phyloP scores from a whole-genome alignment of 2,888 invertebrate species.

The Blastobasis adustella region DNA sequence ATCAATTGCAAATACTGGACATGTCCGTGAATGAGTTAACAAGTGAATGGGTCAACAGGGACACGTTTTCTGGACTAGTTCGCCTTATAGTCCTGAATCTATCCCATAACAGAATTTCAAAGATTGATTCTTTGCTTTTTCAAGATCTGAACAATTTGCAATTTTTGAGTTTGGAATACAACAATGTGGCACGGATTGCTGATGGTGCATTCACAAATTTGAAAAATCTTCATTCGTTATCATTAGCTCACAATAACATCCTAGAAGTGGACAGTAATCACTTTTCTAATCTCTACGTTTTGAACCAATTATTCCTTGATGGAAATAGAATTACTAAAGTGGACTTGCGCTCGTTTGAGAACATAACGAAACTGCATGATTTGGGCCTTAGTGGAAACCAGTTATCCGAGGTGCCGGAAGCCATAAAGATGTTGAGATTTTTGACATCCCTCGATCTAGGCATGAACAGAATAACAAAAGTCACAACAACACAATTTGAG shows the following conservation, averaged over 20 bases:
- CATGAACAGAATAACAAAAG: constrained; percentile 84
- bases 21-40: constrained; percentile 83
- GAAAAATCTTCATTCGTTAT: constrained; percentile 84
- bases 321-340: constrained; percentile 82
- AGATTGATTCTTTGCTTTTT: constrained; percentile 82
- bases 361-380: constrained; percentile 85
- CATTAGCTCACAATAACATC: constrained; percentile 82
- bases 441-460: constrained; percentile 87
- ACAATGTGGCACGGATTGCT: constrained; percentile 79
- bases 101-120: constrained; percentile 81
- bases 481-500: constrained; percentile 82
- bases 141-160: constrained; percentile 84
- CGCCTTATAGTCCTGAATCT: constrained; percentile 84
- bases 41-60: constrained; percentile 85
- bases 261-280: constrained; percentile 80
- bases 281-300: constrained; percentile 82
- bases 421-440: constrained; percentile 80
- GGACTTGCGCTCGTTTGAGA: constrained; percentile 82
- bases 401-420: constrained; percentile 80
- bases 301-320: constrained; percentile 84
- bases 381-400: constrained; percentile 84
- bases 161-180: constrained; percentile 82
- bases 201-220: constrained; percentile 84
- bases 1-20: constrained; percentile 83
- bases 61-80: constrained; percentile 84